These are phyloP conservation scores for Fregata magnificens DNA, from an alignment of 2,113 vertebrate species.

Conservation along the genomic window DNA sequence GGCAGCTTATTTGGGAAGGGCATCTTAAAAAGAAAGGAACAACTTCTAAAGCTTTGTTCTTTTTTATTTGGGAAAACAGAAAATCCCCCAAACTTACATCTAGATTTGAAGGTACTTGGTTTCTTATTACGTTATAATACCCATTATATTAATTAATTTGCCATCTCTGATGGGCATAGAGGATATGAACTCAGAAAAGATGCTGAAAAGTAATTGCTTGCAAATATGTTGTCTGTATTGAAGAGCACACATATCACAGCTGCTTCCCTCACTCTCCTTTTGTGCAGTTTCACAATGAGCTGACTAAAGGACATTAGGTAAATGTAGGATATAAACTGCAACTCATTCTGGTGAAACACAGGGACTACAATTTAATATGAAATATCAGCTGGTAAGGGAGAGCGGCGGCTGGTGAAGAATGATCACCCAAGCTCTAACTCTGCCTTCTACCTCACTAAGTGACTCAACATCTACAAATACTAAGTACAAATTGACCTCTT, in stretches of 20 bases:
- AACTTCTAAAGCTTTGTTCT: background rate
- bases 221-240: conserved; percentile 40
- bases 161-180: conserved; percentile 2
- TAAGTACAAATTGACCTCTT: background rate
- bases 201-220: conserved; percentile 56
- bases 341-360: conserved; percentile 48
- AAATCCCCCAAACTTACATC: background rate
- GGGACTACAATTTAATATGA: conserved; percentile 49
- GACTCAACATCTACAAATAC: background rate
- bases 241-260: conserved; percentile 67
- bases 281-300: conserved; percentile 59
- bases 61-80: background rate
- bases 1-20: background rate
- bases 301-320: conserved; percentile 59
- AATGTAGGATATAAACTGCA: conserved; percentile 32
- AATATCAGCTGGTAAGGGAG: conserved; percentile 56
- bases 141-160: conserved; percentile 52
- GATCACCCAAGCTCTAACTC: background rate
- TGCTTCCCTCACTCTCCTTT: conserved; percentile 62
- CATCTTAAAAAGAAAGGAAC: background rate
- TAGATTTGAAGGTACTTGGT: background rate
- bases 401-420: conserved; percentile 41
- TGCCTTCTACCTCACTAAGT: background rate
- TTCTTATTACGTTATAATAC: background rate
- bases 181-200: conserved; percentile 53